Evolutionary conservation across 2,113 vertebrate genomes (phyloP).

Genomic region (Bungarus multicinctus): DNA sequence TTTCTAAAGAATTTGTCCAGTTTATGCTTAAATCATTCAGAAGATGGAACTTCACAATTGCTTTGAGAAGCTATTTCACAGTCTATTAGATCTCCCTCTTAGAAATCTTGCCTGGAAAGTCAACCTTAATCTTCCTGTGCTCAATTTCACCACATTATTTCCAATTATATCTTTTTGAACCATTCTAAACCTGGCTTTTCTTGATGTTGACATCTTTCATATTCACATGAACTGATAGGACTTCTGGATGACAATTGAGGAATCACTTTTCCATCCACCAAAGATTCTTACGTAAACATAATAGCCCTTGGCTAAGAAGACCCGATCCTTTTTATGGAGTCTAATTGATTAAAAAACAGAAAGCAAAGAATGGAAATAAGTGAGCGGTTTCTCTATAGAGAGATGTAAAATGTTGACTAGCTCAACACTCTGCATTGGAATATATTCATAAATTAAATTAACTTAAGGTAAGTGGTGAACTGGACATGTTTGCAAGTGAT

Average conservation of each 20-base stretch:
- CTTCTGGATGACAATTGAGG: conserved; percentile 34
- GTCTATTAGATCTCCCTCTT: conserved; percentile 50
- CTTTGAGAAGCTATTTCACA: conserved; percentile 59
- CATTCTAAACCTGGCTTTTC: conserved; percentile 33
- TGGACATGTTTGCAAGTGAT: neutral
- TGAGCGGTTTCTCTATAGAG: neutral
- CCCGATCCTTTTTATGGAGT: neutral
- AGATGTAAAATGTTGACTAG: neutral
- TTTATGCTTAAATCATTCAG: conserved; percentile 52
- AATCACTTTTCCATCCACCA: neutral
- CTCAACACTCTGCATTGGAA: neutral
- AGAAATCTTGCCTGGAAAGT: conserved; percentile 51
- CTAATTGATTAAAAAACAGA: no score
- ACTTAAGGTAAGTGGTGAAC: neutral
- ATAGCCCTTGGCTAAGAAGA: neutral
- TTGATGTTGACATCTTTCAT: conserved; percentile 36
- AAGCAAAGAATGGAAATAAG: no score
- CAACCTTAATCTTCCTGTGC: conserved; percentile 24
- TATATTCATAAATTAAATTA: neutral
- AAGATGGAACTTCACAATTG: conserved; percentile 42
- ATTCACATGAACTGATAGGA: conserved; percentile 3
- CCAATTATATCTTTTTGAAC: conserved; percentile 45
- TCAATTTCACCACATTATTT: conserved; percentile 45
- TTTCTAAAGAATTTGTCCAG: neutral
- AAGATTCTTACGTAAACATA: neutral